phyloP scores from a whole-genome alignment of 2,113 vertebrate genomes.

The Odocoileus hemionus region DNA sequence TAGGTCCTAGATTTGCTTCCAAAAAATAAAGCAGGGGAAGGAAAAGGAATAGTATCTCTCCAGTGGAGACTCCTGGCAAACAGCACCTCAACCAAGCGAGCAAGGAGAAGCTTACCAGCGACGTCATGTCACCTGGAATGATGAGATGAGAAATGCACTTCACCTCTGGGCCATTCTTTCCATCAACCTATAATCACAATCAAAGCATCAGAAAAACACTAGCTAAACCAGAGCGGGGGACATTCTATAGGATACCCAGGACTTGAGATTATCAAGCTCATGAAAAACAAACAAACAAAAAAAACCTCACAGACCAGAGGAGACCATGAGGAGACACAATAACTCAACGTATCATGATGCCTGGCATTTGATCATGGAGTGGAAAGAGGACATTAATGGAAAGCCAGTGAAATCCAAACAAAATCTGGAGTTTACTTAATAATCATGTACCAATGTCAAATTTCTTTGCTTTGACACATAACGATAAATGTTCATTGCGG shows the following conservation, averaged over 20 bases:
- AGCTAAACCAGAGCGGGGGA: not conserved
- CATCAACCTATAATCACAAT: not conserved
- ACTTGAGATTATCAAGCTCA: not conserved
- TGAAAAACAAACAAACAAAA: not conserved
- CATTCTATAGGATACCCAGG: not conserved
- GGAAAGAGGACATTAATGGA: not conserved
- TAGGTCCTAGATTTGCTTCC: not conserved
- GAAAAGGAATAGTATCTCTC: not conserved
- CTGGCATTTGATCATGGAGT: not conserved
- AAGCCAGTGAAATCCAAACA: not conserved
- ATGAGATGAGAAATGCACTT: not conserved
- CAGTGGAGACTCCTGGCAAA: not conserved
- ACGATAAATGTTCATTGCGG: not conserved
- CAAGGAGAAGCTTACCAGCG: not conserved
- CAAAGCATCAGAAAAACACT: not conserved
- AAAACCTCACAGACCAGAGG: not conserved
- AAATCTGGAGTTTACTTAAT: not conserved
- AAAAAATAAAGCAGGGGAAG: not conserved
- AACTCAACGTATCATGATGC: not conserved
- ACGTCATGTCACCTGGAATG: not conserved
- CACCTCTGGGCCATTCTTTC: not conserved
- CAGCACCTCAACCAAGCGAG: not conserved
- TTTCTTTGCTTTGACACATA: not conserved
- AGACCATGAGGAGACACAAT: not conserved
- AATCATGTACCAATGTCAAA: not conserved